phyloP scores from a whole-genome alignment of 2,888 invertebrate genomes.

The Imbricaverruca yamaguchii region DNA sequence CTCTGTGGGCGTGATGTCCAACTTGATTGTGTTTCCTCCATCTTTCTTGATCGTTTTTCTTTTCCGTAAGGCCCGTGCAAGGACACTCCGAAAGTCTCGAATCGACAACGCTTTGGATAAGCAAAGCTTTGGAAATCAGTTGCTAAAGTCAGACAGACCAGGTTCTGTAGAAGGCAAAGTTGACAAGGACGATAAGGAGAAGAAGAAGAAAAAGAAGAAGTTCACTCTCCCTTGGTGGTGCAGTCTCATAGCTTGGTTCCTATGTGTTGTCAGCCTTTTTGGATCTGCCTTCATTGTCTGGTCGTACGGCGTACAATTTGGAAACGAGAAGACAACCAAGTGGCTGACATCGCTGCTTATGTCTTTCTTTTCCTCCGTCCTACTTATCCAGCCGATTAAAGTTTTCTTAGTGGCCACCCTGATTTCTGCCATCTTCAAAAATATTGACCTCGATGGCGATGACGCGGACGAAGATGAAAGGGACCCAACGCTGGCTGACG shows the following conservation, averaged over 20 bases:
- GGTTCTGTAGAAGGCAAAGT: neutral
- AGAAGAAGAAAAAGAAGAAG: constrained; percentile 32
- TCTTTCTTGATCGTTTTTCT: constrained; percentile 43
- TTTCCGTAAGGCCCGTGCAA: constrained; percentile 40
- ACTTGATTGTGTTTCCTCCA: constrained; percentile 44
- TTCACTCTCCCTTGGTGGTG: constrained; percentile 38
- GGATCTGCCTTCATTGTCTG: constrained; percentile 42
- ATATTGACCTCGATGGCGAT: constrained; percentile 36
- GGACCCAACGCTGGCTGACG: constrained; percentile 32
- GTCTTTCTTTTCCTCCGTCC: constrained; percentile 44
- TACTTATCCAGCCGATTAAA: constrained; percentile 47
- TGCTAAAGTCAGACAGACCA: neutral
- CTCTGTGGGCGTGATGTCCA: constrained; percentile 43
- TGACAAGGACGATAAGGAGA: neutral
- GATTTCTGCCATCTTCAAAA: constrained; percentile 35
- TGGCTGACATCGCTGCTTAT: constrained; percentile 47
- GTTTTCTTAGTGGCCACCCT: constrained; percentile 38
- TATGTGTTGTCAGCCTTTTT: constrained; percentile 40
- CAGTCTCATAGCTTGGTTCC: constrained; percentile 42
- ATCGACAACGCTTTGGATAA: constrained; percentile 32
- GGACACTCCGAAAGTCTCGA: constrained; percentile 27
- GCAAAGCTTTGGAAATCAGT: constrained; percentile 27
- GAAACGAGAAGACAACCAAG: constrained; percentile 44
- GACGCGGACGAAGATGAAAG: constrained; percentile 37
- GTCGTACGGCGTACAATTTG: constrained; percentile 42